Evolutionary conservation across 2,113 vertebrate genomes (phyloP).

Genomic region (Pholis gunnellus): DNA sequence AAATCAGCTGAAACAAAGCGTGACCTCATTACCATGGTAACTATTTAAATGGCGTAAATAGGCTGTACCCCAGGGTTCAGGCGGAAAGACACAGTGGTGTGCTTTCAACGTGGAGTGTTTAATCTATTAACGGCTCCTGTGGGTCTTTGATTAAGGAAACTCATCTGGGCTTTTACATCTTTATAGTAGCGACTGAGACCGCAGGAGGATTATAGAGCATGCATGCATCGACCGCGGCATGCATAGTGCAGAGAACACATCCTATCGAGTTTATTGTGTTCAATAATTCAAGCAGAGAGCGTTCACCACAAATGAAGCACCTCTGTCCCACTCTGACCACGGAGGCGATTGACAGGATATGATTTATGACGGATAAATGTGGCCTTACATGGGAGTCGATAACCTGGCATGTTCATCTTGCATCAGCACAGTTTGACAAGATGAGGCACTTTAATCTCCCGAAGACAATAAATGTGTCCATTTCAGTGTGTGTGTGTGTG

Average conservation of each 20-base stretch:
- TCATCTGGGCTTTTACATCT: constrained; percentile 63
- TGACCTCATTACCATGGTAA: constrained; percentile 79
- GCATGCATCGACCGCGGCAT: constrained; percentile 31
- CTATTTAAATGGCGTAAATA: constrained; percentile 74
- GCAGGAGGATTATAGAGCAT: constrained; percentile 24
- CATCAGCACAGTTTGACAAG: constrained; percentile 17
- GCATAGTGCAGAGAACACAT: constrained; percentile 23
- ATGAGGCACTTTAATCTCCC: background rate
- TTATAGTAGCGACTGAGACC: constrained; percentile 39
- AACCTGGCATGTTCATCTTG: constrained; percentile 7
- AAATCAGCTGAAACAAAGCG: constrained; percentile 72
- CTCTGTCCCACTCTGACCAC: constrained; percentile 18
- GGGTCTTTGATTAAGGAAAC: constrained; percentile 64
- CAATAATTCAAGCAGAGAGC: constrained; percentile 47
- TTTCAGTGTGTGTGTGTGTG: background rate
- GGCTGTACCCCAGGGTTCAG: constrained; percentile 62
- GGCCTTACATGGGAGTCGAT: constrained; percentile 1
- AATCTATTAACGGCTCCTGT: constrained; percentile 76
- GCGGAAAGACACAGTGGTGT: constrained; percentile 47
- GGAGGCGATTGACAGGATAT: constrained; percentile 16
- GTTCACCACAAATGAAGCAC: constrained; percentile 31
- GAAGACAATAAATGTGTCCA: constrained; percentile 1
- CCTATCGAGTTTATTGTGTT: constrained; percentile 30
- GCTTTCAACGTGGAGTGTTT: constrained; percentile 63
- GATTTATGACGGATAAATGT: constrained; percentile 19